Evolutionary conservation across 2,888 invertebrate species (phyloP).

Genomic region (Drosophila putrida): DNA sequence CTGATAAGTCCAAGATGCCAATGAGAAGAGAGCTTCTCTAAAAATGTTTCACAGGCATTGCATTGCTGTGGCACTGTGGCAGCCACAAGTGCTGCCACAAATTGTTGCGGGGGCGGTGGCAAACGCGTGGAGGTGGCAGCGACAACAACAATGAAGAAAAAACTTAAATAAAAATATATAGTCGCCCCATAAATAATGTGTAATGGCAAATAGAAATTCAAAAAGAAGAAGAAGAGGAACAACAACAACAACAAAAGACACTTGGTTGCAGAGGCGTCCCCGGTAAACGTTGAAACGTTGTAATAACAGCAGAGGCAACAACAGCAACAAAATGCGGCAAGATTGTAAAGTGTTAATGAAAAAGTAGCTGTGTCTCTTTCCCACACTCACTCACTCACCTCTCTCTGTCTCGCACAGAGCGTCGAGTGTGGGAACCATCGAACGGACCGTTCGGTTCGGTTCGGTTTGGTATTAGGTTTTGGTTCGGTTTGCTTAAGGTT

Average conservation of each 20-base stretch:
- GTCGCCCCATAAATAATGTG: conserved; percentile 65
- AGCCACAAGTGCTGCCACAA: conserved; percentile 53
- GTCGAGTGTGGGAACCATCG: conserved; percentile 75
- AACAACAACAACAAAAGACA: conserved; percentile 26
- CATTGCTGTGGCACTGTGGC: not conserved
- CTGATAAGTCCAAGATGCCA: conserved; percentile 41
- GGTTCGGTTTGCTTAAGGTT: conserved; percentile 21
- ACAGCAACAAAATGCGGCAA: conserved; percentile 73
- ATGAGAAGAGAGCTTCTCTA: conserved; percentile 23
- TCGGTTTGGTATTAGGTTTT: conserved; percentile 29
- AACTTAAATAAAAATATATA: conserved; percentile 67
- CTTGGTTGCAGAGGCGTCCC: conserved; percentile 41
- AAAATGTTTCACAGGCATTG: conserved; percentile 39
- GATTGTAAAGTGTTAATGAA: conserved; percentile 81
- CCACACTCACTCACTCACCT: not conserved
- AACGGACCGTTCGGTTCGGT: conserved; percentile 40
- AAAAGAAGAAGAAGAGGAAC: conserved; percentile 11
- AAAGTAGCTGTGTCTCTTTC: conserved; percentile 59
- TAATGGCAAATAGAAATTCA: conserved; percentile 60
- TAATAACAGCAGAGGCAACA: conserved; percentile 47
- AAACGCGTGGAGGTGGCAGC: conserved; percentile 36
- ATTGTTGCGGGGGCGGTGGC: conserved; percentile 58
- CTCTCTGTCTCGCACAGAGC: conserved; percentile 20
- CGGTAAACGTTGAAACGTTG: conserved; percentile 46
- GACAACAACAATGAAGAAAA: conserved; percentile 67